Base-by-base conservation (phyloP, 2,888 invertebrate species). In the Parnassius smintheus region DNA sequence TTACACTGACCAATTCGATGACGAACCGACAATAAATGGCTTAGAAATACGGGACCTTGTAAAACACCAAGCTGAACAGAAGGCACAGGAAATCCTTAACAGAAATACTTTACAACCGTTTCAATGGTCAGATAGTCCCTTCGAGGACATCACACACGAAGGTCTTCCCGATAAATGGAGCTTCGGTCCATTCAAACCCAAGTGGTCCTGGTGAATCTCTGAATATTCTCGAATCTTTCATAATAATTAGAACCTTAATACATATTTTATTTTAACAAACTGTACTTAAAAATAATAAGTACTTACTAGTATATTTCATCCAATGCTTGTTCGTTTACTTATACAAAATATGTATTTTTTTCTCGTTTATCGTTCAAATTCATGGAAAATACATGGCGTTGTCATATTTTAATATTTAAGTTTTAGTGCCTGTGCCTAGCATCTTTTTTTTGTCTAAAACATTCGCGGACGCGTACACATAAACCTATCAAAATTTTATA, bases 131-230 rank as follows among this genome's bases (percentile, higher is more conserved):
- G 93, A 92, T 58, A 93, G 94, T 67, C 92, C 92, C 66, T 95
- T 95, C 73, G 91, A 89, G 2, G 87, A 93, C 64, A 76, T 82
- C 56, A 91, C 94, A 0, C 97, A 96, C 74, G 79, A 93, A 66
- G 96, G 96, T 2, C 94, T 96, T 10, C 96, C 97, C 0, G 95
- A 96, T 71, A 80, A 92, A 55, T 97, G 96, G 93, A 88, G 93
- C 56, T 97, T 96, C 77, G 87, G 92, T 46, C 93, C 94, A 1
- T 88, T 94, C 54, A 79, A 82, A 63, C 93, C 93, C 18, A 78
- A 82, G 65, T 95, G 94, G 94, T 89, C 91, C 59, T 94, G 94
- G 94, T 86, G 89, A 87, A 86, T 82, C 78, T 83, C 69, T 50
- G 8, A 63, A 53, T 42, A 1, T 25, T 13, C 46, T 48, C 25